These are phyloP conservation scores for Origma solitaria DNA, from an alignment of 2,113 vertebrate species.

Conservation along the genomic window DNA sequence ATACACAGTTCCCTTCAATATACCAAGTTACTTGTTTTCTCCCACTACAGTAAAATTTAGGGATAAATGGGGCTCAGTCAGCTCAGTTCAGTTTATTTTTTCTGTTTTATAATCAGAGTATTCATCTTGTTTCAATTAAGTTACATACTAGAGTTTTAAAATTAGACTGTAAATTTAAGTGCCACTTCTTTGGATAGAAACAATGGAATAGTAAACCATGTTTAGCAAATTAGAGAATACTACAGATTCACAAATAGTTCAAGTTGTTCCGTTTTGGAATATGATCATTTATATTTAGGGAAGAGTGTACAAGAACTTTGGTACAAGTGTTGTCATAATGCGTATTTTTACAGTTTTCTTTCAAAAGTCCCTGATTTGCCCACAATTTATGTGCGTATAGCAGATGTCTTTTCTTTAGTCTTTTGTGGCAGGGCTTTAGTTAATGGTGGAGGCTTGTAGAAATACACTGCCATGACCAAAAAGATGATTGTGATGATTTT, in stretches of 20 bases:
- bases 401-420: not conserved
- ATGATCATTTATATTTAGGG: not conserved
- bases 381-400: not conserved
- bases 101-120: not conserved
- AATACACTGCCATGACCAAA: constrained; percentile 52
- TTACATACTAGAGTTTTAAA: not conserved
- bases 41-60: not conserved
- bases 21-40: not conserved
- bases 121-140: not conserved
- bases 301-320: not conserved
- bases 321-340: not conserved
- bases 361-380: not conserved
- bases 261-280: not conserved
- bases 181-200: not conserved
- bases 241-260: not conserved
- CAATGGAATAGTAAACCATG: not conserved
- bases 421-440: not conserved
- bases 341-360: not conserved
- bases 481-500: constrained; percentile 71
- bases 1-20: not conserved
- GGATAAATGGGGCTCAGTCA: not conserved
- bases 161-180: not conserved
- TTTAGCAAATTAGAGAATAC: not conserved
- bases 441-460: constrained; percentile 73
- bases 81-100: not conserved